Conservation (phyloP, 1,140 invertebrate species). For the Drosophila melanogaster region DNA sequence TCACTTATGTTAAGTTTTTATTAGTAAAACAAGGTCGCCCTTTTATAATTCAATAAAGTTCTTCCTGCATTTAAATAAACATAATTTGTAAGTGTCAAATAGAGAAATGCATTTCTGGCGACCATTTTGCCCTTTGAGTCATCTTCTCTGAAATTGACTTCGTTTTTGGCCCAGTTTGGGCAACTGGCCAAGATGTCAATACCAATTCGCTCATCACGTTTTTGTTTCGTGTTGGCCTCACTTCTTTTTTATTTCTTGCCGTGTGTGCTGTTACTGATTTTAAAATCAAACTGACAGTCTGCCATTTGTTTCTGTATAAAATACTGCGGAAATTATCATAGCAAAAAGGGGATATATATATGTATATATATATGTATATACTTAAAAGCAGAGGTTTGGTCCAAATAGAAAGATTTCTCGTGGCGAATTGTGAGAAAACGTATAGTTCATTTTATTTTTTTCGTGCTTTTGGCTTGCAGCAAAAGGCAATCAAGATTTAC, state of each 20-base stretch:
- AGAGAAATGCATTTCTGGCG: neutral
- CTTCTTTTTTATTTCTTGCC: slow-evolving; percentile 3
- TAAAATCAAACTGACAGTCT: slow-evolving; percentile 58
- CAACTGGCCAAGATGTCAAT: slow-evolving; percentile 73
- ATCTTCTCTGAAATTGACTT: slow-evolving; percentile 15
- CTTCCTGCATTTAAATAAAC: neutral
- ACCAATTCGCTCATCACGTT: slow-evolving; percentile 67
- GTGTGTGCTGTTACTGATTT: slow-evolving; percentile 19
- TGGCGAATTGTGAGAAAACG: slow-evolving; percentile 14
- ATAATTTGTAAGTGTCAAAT: neutral
- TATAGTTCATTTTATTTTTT: slow-evolving; percentile 36
- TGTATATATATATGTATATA: neutral
- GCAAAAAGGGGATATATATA: slow-evolving; percentile 46
- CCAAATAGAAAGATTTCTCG: slow-evolving; percentile 9
- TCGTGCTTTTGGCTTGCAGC: slow-evolving; percentile 54
- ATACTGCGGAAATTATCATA: slow-evolving; percentile 79
- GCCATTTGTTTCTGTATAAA: slow-evolving; percentile 68
- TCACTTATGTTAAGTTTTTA: too few species aligned
- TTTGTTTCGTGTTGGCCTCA: neutral
- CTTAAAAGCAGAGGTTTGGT: neutral
- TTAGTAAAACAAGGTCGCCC: too few species aligned
- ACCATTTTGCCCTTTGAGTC: slow-evolving; percentile 13
- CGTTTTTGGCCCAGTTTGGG: slow-evolving; percentile 44
- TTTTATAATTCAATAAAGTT: too few species aligned
- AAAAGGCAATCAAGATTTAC: slow-evolving; percentile 79